Percentiles rank a stretch among this genome's conserved stretches.
Evolutionary conservation across 2,797 vertebrate species (phyloP).

Genomic region (Muscicapa comitata): DNA sequence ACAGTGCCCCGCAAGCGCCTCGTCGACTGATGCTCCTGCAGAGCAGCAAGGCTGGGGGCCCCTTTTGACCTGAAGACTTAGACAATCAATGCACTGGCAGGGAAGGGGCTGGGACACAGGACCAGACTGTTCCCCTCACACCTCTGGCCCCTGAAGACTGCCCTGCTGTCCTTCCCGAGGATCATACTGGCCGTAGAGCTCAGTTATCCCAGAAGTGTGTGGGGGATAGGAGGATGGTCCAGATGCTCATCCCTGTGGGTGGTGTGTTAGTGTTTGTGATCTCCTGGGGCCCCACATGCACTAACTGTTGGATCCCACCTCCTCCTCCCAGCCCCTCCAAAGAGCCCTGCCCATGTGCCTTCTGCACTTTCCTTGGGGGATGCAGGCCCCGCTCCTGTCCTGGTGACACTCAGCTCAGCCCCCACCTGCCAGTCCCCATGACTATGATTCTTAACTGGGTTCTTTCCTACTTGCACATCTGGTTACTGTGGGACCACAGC

Average conservation of each 20-base stretch:
- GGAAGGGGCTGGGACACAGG: background rate
- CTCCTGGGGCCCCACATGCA: background rate
- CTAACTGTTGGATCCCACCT: background rate
- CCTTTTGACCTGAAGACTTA: background rate
- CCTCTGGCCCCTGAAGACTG: background rate
- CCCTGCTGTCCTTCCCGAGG: background rate
- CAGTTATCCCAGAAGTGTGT: background rate
- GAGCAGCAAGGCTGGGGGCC: background rate
- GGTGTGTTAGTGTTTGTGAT: background rate
- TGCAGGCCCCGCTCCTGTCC: background rate
- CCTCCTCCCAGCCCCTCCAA: slow-evolving; percentile 27
- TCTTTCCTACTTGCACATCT: slow-evolving; percentile 60
- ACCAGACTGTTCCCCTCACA: background rate
- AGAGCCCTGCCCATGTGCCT: slow-evolving; percentile 56
- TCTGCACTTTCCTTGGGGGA: slow-evolving; percentile 40
- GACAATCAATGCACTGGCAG: slow-evolving; percentile 60
- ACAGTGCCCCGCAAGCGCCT: slow-evolving; percentile 91
- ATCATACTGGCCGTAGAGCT: background rate
- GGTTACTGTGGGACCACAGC: slow-evolving; percentile 41
- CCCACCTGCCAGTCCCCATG: background rate
- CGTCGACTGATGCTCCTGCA: slow-evolving; percentile 72
- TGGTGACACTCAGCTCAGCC: background rate
- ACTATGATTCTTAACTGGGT: slow-evolving; percentile 13
- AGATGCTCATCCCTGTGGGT: background rate
- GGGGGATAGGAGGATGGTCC: background rate